phyloP scores from a whole-genome alignment of 2,113 vertebrate genomes.

The Sciurus niger region DNA sequence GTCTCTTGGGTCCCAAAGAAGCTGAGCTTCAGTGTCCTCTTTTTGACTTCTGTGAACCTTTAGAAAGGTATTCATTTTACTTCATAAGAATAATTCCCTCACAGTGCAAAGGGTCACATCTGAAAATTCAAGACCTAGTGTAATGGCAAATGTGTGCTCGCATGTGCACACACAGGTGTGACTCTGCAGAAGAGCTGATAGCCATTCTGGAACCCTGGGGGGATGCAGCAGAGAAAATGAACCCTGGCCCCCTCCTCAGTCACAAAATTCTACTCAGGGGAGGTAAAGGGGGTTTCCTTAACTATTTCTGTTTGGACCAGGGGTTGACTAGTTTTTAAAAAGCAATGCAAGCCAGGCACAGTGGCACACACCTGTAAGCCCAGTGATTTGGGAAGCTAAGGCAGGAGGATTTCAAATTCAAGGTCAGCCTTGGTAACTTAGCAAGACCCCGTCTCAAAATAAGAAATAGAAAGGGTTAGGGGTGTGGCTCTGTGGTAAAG shows the following conservation, averaged over 20 bases:
- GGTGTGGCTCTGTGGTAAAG: no score
- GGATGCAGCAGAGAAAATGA: background rate
- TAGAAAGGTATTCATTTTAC: slow-evolving; percentile 7
- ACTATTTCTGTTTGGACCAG: background rate
- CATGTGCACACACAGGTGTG: background rate
- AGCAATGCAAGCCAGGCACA: no score
- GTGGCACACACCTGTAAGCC: no score
- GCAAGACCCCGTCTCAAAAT: no score
- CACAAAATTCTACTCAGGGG: background rate
- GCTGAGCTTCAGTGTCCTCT: background rate
- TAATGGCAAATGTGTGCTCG: background rate
- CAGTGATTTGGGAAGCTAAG: no score
- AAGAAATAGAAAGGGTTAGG: no score
- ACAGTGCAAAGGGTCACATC: background rate
- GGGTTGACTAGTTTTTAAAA: background rate
- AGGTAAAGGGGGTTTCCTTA: background rate
- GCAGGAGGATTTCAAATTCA: no score
- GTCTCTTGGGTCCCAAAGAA: background rate
- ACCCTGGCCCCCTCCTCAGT: accelerated
- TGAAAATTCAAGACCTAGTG: background rate
- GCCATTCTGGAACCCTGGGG: background rate
- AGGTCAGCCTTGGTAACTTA: no score
- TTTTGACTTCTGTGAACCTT: background rate
- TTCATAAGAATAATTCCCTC: background rate
- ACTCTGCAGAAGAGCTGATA: background rate